Conservation (phyloP, 2,797 vertebrate genomes). For the Tapirus indicus region DNA sequence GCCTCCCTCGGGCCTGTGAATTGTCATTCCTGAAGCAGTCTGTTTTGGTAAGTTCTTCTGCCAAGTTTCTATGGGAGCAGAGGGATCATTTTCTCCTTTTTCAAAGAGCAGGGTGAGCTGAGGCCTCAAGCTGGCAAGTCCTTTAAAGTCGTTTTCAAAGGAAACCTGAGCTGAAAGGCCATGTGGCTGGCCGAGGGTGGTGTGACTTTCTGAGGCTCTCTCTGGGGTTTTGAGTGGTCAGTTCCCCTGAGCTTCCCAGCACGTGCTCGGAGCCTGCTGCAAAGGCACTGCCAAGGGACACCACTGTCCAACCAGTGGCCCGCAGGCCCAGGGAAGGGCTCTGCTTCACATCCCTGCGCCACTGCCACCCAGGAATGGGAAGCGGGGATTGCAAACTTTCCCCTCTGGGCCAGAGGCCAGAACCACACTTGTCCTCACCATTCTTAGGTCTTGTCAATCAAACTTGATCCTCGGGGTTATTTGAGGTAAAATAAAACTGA, state of each 20-base stretch:
- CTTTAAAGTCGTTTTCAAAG: constrained; percentile 83
- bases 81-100: constrained; percentile 81
- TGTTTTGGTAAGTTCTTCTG: constrained; percentile 75
- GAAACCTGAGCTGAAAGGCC: constrained; percentile 79
- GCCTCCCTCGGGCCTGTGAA: constrained; percentile 61
- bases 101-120: constrained; percentile 81
- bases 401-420: constrained; percentile 3
- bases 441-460: constrained; percentile 34
- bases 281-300: constrained; percentile 1
- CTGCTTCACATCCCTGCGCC: background rate
- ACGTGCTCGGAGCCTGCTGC: constrained; percentile 48
- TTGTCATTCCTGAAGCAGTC: constrained; percentile 70
- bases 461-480: constrained; percentile 41
- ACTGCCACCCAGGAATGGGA: background rate
- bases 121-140: constrained; percentile 75
- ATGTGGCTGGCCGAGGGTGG: constrained; percentile 56
- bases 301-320: background rate
- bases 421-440: background rate
- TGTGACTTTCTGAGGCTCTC: constrained; percentile 70
- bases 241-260: constrained; percentile 5
- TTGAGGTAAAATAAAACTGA: constrained; percentile 60
- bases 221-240: constrained; percentile 70
- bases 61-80: constrained; percentile 81
- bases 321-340: background rate
- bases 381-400: background rate